These are phyloP conservation scores for Meteorus colon DNA, from an alignment of 2,888 invertebrate genomes.

Conservation along the genomic window DNA sequence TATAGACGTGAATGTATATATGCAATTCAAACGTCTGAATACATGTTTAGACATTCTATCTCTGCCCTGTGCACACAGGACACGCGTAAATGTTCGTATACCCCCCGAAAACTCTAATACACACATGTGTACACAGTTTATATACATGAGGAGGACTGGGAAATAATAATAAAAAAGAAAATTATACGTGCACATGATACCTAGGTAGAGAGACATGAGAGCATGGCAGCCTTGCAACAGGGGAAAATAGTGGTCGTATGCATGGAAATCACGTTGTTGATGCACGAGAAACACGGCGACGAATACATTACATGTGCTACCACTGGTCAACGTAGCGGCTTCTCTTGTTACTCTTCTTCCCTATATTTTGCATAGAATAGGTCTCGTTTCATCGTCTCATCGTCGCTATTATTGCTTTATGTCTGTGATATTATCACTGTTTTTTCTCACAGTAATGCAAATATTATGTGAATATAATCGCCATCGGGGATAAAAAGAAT, in stretches of 20 bases:
- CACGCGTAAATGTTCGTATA: conserved; percentile 21
- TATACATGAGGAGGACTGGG: neutral
- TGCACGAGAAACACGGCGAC: conserved; percentile 58
- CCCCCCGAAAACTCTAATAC: neutral
- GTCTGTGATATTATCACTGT: neutral
- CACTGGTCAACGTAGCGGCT: neutral
- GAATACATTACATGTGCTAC: conserved; percentile 20
- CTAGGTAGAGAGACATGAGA: neutral
- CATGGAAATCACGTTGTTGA: conserved; percentile 70
- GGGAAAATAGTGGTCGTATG: conserved; percentile 57
- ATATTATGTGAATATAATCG: no score
- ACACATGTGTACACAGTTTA: conserved; percentile 7
- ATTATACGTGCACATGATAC: conserved; percentile 15
- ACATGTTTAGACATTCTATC: neutral
- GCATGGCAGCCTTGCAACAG: conserved; percentile 2
- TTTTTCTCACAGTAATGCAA: no score
- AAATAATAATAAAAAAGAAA: neutral
- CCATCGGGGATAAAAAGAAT: no score
- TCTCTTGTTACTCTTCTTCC: neutral
- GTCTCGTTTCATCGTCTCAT: no score
- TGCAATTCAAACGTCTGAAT: conserved; percentile 10
- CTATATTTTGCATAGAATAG: neutral
- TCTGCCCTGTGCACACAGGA: conserved; percentile 4
- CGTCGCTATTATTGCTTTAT: neutral
- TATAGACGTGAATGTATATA: conserved; percentile 16